Evolutionary conservation across 2,888 invertebrate species (phyloP), one percentile per base, ranked within the genome.

Genomic region (Cetonia aurata): DNA sequence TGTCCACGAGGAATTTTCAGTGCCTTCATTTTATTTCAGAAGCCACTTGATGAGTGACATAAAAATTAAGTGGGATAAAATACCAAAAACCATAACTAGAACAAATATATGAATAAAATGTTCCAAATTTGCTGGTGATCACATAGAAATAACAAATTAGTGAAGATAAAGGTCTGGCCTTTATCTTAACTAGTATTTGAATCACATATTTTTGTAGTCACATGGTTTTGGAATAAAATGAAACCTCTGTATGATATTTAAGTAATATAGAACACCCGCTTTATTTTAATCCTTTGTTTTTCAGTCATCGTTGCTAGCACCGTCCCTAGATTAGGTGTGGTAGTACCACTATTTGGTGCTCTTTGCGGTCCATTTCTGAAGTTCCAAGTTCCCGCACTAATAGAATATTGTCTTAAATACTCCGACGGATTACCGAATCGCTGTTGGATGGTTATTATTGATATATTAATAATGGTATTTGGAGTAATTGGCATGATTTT

Each of bases 331-430:
- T 1, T 69, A 10, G 50, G 12, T 12, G 37, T 59, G 6, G 19
- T 60, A 15, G 17, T 68, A n/a, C 59, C 60, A 10, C 4, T 69
- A 8, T 37, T 50, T n/a, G 69, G 69, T 13, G 15, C 59, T 0
- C 17, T 69, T 3, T 59, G 69, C 19, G 69, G 69, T 8, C 31
- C 42, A n/a, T 42, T 12, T 8, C 37, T 69, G 69, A 57, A 69
- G 42, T 59, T 69, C 37, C 31, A 42, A n/a, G 6, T 56, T 15
- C 69, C 69, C 4, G 69, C 69, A 12, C 9, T 52, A n/a, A 69
- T 69, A 19, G 69, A 69, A 33, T 60, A 33, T n/a, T 69, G 69
- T n/a, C n/a, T 69, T n/a, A 69, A 69, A 33, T 57, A 59, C 25
- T 69, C 69, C 3, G 69, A 69, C 12, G 50, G 41, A 8, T 10